A percentile compares a stretch with the other conserved stretches of the same genome.
These are phyloP conservation scores for Myopa tessellatipennis DNA, from an alignment of 2,888 invertebrate genomes.

Conservation along the genomic window DNA sequence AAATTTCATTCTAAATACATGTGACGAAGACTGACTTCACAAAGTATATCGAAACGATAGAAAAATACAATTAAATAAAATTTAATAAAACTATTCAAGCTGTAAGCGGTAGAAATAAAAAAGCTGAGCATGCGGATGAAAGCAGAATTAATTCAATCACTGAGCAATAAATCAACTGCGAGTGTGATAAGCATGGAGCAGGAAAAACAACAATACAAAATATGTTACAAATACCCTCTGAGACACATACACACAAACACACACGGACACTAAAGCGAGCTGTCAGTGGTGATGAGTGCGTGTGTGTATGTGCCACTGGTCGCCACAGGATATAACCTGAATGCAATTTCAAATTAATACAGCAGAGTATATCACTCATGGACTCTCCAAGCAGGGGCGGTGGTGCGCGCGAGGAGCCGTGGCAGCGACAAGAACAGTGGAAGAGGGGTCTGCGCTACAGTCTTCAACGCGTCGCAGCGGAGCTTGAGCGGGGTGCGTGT, in stretches of 20 bases:
- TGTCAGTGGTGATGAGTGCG: constrained; percentile 9
- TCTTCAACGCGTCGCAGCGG: too few relatives aligned
- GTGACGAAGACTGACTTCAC: not conserved
- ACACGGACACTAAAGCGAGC: not conserved
- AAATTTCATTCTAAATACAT: too few relatives aligned
- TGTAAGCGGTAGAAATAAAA: not conserved
- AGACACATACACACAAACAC: constrained; percentile 16
- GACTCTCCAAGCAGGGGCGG: not conserved
- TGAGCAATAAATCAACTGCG: constrained; percentile 39
- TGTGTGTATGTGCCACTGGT: constrained; percentile 24
- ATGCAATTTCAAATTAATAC: constrained; percentile 38
- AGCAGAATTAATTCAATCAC: constrained; percentile 40
- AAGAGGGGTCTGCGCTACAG: too few relatives aligned
- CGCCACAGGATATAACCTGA: constrained; percentile 26
- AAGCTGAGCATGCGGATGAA: not conserved
- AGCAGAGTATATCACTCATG: constrained; percentile 22
- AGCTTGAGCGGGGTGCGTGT: not conserved
- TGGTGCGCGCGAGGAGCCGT: not conserved
- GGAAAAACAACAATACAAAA: constrained; percentile 15
- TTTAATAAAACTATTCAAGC: not conserved
- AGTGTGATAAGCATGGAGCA: constrained; percentile 38
- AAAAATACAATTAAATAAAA: not conserved
- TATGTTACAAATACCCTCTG: constrained; percentile 1
- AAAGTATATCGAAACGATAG: not conserved
- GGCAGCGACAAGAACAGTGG: not conserved